Percentiles rank a stretch among this genome's conserved stretches.
phyloP scores from a whole-genome alignment of 2,888 invertebrate genomes.

The Cantharis rustica region DNA sequence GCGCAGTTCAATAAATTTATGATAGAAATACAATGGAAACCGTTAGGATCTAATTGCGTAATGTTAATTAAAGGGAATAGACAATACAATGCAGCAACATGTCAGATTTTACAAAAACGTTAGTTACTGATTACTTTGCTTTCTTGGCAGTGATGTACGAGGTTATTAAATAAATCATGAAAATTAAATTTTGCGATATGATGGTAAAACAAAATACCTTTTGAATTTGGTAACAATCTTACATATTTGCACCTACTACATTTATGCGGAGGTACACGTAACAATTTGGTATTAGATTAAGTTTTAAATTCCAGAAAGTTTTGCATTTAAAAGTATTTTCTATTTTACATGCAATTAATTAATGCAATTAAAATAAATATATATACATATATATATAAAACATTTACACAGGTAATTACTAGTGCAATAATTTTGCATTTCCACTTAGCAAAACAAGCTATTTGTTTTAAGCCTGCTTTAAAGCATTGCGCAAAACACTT shows the following conservation, averaged over 20 bases:
- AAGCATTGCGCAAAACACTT: no score
- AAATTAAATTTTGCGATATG: neutral
- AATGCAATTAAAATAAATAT: no score
- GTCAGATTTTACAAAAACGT: neutral
- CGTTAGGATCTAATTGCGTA: neutral
- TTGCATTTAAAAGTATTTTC: no score
- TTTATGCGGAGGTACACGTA: no score
- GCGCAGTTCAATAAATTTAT: neutral
- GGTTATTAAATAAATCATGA: neutral
- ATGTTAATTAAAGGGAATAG: neutral
- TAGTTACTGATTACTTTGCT: neutral
- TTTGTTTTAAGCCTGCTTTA: no score
- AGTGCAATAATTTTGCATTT: neutral
- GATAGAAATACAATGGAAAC: neutral
- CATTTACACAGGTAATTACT: neutral
- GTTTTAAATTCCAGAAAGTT: no score
- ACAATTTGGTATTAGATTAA: no score
- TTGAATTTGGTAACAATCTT: no score
- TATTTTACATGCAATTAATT: no score
- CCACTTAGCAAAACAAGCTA: neutral
- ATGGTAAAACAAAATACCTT: no score
- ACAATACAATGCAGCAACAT: neutral
- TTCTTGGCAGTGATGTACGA: neutral
- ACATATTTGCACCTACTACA: no score
- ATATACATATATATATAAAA: neutral